Evolutionary conservation across 92 coral and sea anemone genomes (phyloP).

Genomic region (Isaurus tuberculatus): DNA sequence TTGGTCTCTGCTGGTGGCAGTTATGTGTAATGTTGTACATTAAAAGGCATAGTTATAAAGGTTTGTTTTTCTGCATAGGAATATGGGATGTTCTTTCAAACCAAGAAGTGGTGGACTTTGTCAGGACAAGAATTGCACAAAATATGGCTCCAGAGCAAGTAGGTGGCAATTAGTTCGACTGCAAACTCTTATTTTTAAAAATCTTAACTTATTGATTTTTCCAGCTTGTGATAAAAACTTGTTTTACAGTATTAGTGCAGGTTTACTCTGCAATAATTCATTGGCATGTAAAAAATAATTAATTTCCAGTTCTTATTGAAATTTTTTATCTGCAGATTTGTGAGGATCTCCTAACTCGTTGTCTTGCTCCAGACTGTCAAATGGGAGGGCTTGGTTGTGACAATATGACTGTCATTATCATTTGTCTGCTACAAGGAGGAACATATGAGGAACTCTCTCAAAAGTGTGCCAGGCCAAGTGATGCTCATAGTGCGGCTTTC

Average conservation of each 20-base stretch:
- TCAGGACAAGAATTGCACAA: constrained; percentile 91
- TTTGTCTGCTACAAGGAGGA: constrained; percentile 84
- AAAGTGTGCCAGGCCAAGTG: constrained; percentile 87
- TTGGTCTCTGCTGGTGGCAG: too few species aligned
- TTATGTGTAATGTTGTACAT: too few species aligned
- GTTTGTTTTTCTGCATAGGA: constrained; percentile 61
- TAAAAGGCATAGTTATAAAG: neutral
- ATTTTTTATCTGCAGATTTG: constrained; percentile 77
- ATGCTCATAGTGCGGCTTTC: constrained; percentile 56
- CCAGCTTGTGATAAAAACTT: too few species aligned
- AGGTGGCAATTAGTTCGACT: constrained; percentile 8
- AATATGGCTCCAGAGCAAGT: constrained; percentile 97
- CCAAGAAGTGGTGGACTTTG: constrained; percentile 96
- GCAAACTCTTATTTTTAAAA: too few species aligned
- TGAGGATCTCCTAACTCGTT: constrained; percentile 93
- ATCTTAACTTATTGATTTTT: too few species aligned
- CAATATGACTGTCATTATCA: constrained; percentile 97
- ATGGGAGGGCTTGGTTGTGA: constrained; percentile 99
- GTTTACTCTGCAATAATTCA: too few species aligned
- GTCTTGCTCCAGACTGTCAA: constrained; percentile 99
- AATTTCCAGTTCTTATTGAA: neutral
- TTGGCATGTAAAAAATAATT: too few species aligned
- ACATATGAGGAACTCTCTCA: constrained; percentile 88
- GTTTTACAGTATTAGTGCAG: too few species aligned
- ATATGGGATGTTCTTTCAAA: constrained; percentile 99